Percentiles rank a stretch among this genome's conserved stretches.
phyloP scores from a whole-genome alignment of 2,113 vertebrate species.

The Trematocara zebra region DNA sequence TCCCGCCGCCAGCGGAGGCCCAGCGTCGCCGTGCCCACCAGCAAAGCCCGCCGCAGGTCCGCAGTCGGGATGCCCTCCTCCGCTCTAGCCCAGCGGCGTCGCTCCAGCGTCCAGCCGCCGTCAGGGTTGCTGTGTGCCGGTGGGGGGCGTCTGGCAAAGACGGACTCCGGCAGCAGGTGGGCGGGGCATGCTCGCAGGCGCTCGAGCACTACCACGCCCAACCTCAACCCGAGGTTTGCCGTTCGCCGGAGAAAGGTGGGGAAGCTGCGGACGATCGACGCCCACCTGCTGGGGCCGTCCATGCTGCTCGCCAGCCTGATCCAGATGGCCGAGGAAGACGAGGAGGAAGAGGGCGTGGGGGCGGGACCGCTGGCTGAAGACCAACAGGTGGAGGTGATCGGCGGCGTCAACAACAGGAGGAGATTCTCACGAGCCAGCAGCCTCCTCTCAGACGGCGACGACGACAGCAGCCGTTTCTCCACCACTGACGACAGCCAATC shows the following conservation, averaged over 20 bases:
- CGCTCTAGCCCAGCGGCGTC: conserved; percentile 67
- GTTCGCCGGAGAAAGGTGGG: conserved; percentile 59
- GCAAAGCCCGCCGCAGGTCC: conserved; percentile 83
- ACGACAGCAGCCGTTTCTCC: conserved; percentile 4
- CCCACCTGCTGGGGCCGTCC: conserved; percentile 76
- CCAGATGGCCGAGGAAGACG: conserved; percentile 66
- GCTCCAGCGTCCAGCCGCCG: conserved; percentile 65
- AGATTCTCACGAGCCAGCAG: conserved; percentile 40
- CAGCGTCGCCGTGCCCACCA: conserved; percentile 73
- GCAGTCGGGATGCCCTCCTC: conserved; percentile 78
- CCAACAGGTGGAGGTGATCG: conserved; percentile 57
- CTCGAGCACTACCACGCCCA: conserved; percentile 82
- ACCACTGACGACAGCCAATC: conserved; percentile 36
- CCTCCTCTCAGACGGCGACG: conserved; percentile 49
- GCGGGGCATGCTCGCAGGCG: conserved; percentile 60
- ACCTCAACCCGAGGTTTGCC: conserved; percentile 76
- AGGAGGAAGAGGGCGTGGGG: conserved; percentile 38
- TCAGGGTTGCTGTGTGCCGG: neutral
- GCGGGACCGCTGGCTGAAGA: neutral
- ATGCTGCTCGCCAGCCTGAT: conserved; percentile 76
- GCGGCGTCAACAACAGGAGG: neutral
- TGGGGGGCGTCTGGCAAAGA: neutral
- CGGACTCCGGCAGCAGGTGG: neutral
- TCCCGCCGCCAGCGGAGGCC: conserved; percentile 49
- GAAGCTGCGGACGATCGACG: conserved; percentile 49